A percentile compares a stretch with the other conserved stretches of the same genome.
phyloP scores from a whole-genome alignment of 2,113 vertebrate species.

The Dolichotis patagonum region DNA sequence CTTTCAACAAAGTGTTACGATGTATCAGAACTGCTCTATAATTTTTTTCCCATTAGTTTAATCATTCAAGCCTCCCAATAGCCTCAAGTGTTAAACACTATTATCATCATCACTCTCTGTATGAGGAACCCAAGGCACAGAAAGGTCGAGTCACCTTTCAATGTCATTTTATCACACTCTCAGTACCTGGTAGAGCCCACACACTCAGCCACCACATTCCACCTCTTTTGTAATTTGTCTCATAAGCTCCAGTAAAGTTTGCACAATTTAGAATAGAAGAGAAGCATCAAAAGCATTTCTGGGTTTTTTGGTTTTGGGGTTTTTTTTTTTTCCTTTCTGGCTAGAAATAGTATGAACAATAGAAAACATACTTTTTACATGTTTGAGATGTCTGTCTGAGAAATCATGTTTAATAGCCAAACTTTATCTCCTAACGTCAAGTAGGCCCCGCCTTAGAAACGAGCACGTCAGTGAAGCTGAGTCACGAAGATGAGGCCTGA shows the following conservation, averaged over 20 bases:
- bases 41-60: neutral
- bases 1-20: neutral
- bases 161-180: neutral
- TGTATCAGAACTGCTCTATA: neutral
- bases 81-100: neutral
- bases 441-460: conserved; percentile 17
- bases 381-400: conserved; percentile 13
- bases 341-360: conserved; percentile 14
- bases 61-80: neutral
- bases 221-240: neutral
- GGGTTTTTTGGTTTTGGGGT: neutral
- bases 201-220: neutral
- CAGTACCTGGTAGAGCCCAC: neutral
- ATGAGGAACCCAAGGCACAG: neutral
- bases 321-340: neutral
- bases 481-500: neutral
- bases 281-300: neutral
- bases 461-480: conserved; percentile 10
- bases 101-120: neutral
- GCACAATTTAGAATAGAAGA: neutral
- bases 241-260: neutral
- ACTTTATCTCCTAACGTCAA: conserved; percentile 10
- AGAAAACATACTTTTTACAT: neutral
- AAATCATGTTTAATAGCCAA: neutral
- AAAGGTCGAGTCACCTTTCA: conserved; percentile 2